Evolutionary conservation across 2,888 invertebrate species (phyloP), one percentile per base, ranked within the genome.

Genomic region (Diploptera punctata): DNA sequence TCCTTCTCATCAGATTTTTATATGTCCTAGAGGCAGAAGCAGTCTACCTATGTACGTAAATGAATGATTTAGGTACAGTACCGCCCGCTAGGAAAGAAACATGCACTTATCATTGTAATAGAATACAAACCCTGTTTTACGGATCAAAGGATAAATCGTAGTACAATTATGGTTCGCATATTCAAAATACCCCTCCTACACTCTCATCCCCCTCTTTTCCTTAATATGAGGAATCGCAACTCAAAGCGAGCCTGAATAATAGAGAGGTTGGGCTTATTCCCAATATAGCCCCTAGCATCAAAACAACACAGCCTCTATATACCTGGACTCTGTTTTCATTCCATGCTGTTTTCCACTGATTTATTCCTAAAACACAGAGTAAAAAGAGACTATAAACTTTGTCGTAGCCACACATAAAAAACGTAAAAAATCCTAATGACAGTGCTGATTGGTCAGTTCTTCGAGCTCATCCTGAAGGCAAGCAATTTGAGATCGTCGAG

Each of bases 91-190:
- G 10, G n/a, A 57, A 57, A 57, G 57, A 29, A 57, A 33, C 24
- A 26, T 5, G 57, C 29, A 57, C 57, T 57, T 57, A 57, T 57
- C 57, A 57, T 18, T n/a, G 65, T 65, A 65, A 65, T 65, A 47
- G 65, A 47, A 65, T 47, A n/a, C 24, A 65, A 65, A 65, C 43
- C 31, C 26, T 24, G 47, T 65, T 65, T 65, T 65, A 65, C 26
- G 65, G 65, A 65, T 65, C 65, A 65, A 65, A 65, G 65, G 65
- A n/a, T 18, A 43, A 24, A 7, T 47, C n/a, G 44, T 57, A 26
- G 26, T 24, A 10, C 26, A 26, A 57, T 57, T 29, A 57, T 29
- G 54, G 9, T 54, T 21, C 31, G 26, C 57, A 29, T 29, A 29
- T 57, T 29, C 29, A 24, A 24, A 57, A 57, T 29, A 24, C 57